Evolutionary conservation across 2,888 invertebrate species (phyloP).

Genomic region (Craniophora ligustri): DNA sequence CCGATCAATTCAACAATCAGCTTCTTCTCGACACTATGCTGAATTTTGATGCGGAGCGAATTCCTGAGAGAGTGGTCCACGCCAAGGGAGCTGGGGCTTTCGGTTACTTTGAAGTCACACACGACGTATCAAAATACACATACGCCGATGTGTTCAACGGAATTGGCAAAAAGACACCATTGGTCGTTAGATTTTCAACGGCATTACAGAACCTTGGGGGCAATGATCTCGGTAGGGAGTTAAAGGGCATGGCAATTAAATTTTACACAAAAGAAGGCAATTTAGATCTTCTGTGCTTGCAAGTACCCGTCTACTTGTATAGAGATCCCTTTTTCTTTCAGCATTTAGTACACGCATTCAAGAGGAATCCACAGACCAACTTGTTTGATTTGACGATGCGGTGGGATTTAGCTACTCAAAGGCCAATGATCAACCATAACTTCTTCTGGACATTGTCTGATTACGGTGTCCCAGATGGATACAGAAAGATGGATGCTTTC

Average conservation of each 20-base stretch:
- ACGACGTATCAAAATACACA: conserved; percentile 91
- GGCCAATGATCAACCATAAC: conserved; percentile 91
- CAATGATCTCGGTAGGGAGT: conserved; percentile 78
- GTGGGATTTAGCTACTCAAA: conserved; percentile 85
- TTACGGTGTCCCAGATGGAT: conserved; percentile 95
- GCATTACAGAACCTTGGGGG: conserved; percentile 90
- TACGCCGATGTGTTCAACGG: conserved; percentile 89
- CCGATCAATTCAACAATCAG: conserved; percentile 61
- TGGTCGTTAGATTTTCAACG: conserved; percentile 88
- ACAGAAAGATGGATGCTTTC: conserved; percentile 96
- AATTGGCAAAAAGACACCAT: conserved; percentile 89
- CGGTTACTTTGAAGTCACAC: conserved; percentile 94
- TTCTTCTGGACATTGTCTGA: conserved; percentile 94
- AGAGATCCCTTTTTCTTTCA: conserved; percentile 87
- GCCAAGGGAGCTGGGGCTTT: conserved; percentile 96
- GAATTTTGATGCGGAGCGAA: conserved; percentile 93
- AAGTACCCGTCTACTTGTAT: conserved; percentile 87
- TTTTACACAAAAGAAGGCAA: conserved; percentile 69
- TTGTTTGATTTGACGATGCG: conserved; percentile 65
- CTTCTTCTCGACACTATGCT: conserved; percentile 91
- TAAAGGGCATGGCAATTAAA: conserved; percentile 80
- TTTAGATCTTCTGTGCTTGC: conserved; percentile 74
- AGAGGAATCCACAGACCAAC: conserved; percentile 87
- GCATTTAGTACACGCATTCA: conserved; percentile 86
- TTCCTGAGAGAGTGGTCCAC: conserved; percentile 96